A percentile compares a stretch with the other conserved stretches of the same genome.
These are phyloP conservation scores for Hypselothyrea guttata DNA, from an alignment of 2,888 invertebrate species.

Conservation along the genomic window DNA sequence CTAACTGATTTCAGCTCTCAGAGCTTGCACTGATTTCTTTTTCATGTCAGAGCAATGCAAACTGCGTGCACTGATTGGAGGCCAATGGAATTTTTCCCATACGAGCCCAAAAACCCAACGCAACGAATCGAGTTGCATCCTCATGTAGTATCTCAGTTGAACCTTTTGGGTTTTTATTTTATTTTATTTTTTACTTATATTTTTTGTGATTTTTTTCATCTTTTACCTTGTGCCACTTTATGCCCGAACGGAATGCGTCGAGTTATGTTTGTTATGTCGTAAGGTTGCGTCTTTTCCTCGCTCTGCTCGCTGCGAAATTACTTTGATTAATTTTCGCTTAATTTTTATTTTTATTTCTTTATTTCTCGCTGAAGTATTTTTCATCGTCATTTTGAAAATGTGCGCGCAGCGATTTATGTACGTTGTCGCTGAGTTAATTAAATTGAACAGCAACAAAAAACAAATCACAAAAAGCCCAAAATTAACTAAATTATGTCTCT, in stretches of 20 bases:
- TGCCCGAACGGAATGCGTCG: constrained; percentile 67
- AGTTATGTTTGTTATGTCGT: constrained; percentile 71
- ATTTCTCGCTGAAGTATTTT: constrained; percentile 58
- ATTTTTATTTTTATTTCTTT: constrained; percentile 77
- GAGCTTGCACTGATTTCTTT: constrained; percentile 79
- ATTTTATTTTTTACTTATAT: background rate
- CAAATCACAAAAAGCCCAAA: constrained; percentile 33
- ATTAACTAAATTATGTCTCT: constrained; percentile 69
- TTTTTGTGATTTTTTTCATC: constrained; percentile 12
- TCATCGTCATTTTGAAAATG: constrained; percentile 71
- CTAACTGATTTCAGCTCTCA: no score
- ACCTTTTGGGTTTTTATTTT: no score
- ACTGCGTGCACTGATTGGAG: constrained; percentile 73
- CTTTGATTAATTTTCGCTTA: constrained; percentile 77
- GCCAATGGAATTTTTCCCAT: constrained; percentile 77
- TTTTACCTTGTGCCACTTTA: constrained; percentile 74
- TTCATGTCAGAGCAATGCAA: constrained; percentile 76
- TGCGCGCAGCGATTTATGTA: constrained; percentile 62
- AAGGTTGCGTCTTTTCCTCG: constrained; percentile 14
- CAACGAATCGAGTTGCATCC: constrained; percentile 11
- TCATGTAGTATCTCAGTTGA: background rate
- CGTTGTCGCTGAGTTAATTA: constrained; percentile 70
- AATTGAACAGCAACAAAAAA: constrained; percentile 37
- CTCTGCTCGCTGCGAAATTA: constrained; percentile 42
- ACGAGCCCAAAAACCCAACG: constrained; percentile 24